Evolutionary conservation across 2,113 vertebrate genomes (phyloP).

Genomic region (Sprattus sprattus): DNA sequence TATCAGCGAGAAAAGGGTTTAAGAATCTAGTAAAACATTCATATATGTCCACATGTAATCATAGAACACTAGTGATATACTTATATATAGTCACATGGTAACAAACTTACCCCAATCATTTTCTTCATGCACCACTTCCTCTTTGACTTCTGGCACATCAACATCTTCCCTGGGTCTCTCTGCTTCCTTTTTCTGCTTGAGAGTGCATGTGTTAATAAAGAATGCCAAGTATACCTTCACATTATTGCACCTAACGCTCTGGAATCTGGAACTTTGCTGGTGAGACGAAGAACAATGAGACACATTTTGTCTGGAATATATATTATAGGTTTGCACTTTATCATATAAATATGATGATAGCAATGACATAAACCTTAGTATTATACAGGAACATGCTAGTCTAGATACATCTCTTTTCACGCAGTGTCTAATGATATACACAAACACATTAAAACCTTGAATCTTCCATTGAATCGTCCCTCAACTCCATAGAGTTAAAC

Average conservation of each 20-base stretch:
- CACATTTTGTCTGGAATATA: too few species aligned
- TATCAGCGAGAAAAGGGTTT: conserved; percentile 40
- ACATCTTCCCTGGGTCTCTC: conserved; percentile 73
- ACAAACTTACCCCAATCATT: conserved; percentile 87
- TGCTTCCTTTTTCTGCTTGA: conserved; percentile 77
- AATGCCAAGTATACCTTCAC: neutral
- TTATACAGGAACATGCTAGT: neutral
- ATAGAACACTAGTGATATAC: neutral
- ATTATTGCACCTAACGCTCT: too few species aligned
- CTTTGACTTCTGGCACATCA: conserved; percentile 69
- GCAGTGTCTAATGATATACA: neutral
- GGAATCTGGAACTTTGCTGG: too few species aligned
- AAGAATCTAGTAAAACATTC: neutral
- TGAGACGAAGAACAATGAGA: too few species aligned
- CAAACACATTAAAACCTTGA: neutral
- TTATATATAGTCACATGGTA: neutral
- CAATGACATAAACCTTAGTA: too few species aligned
- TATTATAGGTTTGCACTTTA: too few species aligned
- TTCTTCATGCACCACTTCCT: conserved; percentile 86
- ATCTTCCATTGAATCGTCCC: neutral
- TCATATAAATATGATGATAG: too few species aligned
- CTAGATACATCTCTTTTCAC: neutral
- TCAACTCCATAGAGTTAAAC: neutral
- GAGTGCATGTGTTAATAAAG: neutral
- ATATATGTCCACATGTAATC: neutral